A percentile compares a stretch with the other conserved stretches of the same genome.
Conservation (phyloP, 2,888 invertebrate species). For the Listrodromus nycthemerus region DNA sequence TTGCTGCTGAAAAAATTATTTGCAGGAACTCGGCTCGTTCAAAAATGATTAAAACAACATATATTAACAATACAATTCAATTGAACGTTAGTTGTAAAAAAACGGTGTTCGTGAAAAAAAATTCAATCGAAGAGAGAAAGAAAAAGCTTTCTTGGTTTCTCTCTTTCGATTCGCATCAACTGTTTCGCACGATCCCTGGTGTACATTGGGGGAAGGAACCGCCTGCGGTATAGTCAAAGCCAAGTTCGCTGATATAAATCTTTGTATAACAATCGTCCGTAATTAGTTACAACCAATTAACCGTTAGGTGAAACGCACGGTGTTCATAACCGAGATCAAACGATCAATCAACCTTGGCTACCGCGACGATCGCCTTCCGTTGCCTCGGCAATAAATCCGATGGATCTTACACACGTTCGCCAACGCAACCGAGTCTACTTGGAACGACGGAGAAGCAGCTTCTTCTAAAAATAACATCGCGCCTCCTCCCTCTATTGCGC, state of each 20-base stretch:
- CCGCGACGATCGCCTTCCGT: constrained; percentile 27
- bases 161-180: constrained; percentile 30
- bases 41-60: too few relatives aligned
- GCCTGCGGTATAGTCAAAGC: too few relatives aligned
- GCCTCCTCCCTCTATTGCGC: constrained; percentile 22
- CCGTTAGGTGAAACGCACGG: constrained; percentile 6
- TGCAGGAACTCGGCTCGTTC: too few relatives aligned
- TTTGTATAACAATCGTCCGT: background rate
- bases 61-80: too few relatives aligned
- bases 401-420: constrained; percentile 48
- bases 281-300: constrained; percentile 24
- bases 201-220: too few relatives aligned
- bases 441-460: constrained; percentile 25
- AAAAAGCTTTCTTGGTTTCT: constrained; percentile 17
- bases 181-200: too few relatives aligned
- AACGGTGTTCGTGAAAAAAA: too few relatives aligned
- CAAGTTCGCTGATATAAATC: background rate
- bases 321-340: constrained; percentile 36
- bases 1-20: too few relatives aligned
- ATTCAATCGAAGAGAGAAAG: background rate
- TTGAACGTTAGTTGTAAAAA: too few relatives aligned
- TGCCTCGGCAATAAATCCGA: constrained; percentile 53
- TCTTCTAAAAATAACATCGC: constrained; percentile 57
- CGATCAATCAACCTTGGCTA: constrained; percentile 48
- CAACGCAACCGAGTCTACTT: constrained; percentile 39